Evolutionary conservation across 2,113 vertebrate genomes (phyloP), one percentile per base, ranked within the genome.

Genomic region (Platichthys stellatus): DNA sequence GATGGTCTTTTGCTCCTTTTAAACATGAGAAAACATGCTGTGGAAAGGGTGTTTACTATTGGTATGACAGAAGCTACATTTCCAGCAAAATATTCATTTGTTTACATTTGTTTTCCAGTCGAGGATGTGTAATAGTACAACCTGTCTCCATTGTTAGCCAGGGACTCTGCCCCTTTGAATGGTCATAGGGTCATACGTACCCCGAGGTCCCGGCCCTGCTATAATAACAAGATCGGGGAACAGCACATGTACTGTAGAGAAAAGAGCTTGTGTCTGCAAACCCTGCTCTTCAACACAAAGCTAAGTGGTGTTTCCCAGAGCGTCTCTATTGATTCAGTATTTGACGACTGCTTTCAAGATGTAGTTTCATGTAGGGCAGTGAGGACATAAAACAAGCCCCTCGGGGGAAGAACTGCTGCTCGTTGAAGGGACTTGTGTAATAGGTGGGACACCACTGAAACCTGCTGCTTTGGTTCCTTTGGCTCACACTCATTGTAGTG

Each of bases 291-390:
- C 82, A 45, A 76, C 45, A 66, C 53, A 80, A 81, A 40, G 61
- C 63, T 74, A 84, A 80, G 60, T 74, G 68, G 76, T 72, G 47
- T 73, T 82, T 81, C 74, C 86, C 64, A 10, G 17, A 78, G 62
- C 59, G n/a, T 64, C 23, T 83, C 51, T 75, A 69, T 86, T 86
- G 74, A 87, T 77, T 78, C 56, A 57, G 60, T 51, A 40, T 83
- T 88, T 90, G 73, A 88, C 15, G 21, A 18, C 31, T 57, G 63
- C 86, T 81, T 78, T 84, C 66, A 84, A 82, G 71, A 64, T n/a
- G 40, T 47, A 38, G 63, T 81, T 84, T 83, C 35, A 66, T 77
- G 81, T 68, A 26, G 83, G 43, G 35, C 51, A 54, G 61, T 21
- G 15, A 63, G 53, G 65, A 68, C 78, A 81, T 80, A 80, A 87